phyloP scores from a whole-genome alignment of 2,113 vertebrate species.

The Lota lota region DNA sequence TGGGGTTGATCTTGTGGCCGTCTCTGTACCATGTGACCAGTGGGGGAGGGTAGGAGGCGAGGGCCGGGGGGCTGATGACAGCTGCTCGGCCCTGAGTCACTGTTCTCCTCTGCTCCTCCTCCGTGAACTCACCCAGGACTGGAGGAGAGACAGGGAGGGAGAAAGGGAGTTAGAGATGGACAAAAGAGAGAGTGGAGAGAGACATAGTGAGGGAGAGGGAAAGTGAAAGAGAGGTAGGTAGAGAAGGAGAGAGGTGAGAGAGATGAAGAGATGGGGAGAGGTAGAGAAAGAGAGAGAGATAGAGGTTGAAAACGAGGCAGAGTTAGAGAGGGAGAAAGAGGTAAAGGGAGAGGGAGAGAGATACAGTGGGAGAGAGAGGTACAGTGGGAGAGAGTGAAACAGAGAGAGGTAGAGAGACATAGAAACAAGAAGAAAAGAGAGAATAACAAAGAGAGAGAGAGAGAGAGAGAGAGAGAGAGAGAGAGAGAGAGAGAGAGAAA shows the following conservation, averaged over 20 bases:
- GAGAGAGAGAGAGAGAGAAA: too few species aligned
- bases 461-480: too few species aligned
- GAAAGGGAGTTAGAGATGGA: conserved; percentile 30
- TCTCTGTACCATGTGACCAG: conserved; percentile 94
- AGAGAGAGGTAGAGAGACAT: too few species aligned
- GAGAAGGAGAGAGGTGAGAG: neutral
- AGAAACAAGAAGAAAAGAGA: too few species aligned
- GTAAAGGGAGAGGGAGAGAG: too few species aligned
- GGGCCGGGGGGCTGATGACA: conserved; percentile 74
- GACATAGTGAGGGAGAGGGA: neutral
- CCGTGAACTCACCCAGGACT: conserved; percentile 84
- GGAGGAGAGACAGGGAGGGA: conserved; percentile 10
- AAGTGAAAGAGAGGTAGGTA: neutral
- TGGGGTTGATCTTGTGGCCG: conserved; percentile 92
- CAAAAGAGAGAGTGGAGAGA: neutral
- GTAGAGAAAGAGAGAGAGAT: neutral
- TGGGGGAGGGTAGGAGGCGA: conserved; percentile 80
- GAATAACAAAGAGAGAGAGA: too few species aligned
- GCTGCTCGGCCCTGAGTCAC: conserved; percentile 82
- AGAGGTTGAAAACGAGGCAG: neutral
- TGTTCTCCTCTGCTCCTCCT: conserved; percentile 74
- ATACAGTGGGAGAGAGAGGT: too few species aligned
- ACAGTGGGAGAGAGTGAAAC: too few species aligned
- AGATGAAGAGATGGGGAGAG: neutral
- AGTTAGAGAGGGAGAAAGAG: neutral